phyloP scores from a whole-genome alignment of 2,888 invertebrate genomes.

The Eumerus sabulonum region DNA sequence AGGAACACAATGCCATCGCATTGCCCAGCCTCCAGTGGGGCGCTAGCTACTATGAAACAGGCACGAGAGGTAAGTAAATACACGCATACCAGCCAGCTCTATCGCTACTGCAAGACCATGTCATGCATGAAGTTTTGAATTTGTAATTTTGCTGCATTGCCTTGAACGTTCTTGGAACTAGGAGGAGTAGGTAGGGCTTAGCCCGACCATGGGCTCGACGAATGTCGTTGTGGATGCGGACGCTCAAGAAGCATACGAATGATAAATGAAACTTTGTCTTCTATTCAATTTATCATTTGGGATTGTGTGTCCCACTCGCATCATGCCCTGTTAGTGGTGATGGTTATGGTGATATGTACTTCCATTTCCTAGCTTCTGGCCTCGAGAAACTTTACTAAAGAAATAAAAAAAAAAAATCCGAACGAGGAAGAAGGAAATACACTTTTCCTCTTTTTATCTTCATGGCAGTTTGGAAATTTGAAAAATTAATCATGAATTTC shows the following conservation, averaged over 20 bases:
- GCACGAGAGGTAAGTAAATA: slow-evolving; percentile 34
- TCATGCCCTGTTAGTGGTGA: background rate
- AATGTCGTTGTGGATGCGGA: too few relatives aligned
- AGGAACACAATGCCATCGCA: slow-evolving; percentile 56
- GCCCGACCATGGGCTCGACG: too few relatives aligned
- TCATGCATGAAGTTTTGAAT: slow-evolving; percentile 66
- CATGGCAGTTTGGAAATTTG: slow-evolving; percentile 16
- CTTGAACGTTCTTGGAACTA: background rate
- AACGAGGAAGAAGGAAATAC: too few relatives aligned
- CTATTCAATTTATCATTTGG: slow-evolving; percentile 64
- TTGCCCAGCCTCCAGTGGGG: background rate
- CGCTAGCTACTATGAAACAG: background rate
- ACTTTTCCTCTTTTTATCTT: slow-evolving; percentile 16
- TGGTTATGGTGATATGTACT: slow-evolving; percentile 23
- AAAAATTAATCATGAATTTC: slow-evolving; percentile 57
- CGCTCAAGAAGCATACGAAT: slow-evolving; percentile 31
- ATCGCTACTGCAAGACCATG: slow-evolving; percentile 16
- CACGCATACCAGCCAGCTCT: slow-evolving; percentile 1
- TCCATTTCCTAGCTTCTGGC: background rate
- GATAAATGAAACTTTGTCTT: slow-evolving; percentile 66
- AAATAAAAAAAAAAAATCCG: too few relatives aligned
- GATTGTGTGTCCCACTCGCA: slow-evolving; percentile 40
- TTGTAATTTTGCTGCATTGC: slow-evolving; percentile 64
- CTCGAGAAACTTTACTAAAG: background rate
- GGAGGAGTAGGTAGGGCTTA: too few relatives aligned